Conservation (phyloP, 2,113 vertebrate species). For the Spermophilus dauricus region DNA sequence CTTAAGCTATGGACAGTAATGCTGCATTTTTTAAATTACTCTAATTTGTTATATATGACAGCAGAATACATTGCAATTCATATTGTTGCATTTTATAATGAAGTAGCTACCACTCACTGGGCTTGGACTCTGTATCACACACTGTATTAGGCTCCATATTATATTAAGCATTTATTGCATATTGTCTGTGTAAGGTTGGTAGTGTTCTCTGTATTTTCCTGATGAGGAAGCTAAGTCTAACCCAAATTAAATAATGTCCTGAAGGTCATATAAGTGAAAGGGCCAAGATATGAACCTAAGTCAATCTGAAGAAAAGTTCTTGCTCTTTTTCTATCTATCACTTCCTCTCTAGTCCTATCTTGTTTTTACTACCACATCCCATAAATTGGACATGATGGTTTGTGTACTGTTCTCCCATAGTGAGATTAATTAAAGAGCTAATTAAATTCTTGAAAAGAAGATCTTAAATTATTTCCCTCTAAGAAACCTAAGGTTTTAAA, state of each 20-base stretch:
- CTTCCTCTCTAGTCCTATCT: not conserved
- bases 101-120: not conserved
- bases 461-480: constrained; percentile 63
- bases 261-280: not conserved
- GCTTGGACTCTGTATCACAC: not conserved
- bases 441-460: constrained; percentile 55
- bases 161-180: not conserved
- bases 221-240: constrained; percentile 18
- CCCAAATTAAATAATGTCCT: constrained; percentile 25
- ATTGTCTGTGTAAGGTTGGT: not conserved
- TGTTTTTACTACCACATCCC: constrained; percentile 12
- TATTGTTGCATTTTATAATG: constrained; percentile 17
- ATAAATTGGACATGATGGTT: not conserved
- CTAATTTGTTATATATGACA: too few relatives aligned
- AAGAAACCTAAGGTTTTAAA: constrained; percentile 67
- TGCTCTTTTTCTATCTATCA: not conserved
- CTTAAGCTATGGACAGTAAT: not conserved
- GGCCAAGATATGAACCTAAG: not conserved
- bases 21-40: not conserved
- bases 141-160: not conserved
- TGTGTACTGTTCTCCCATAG: not conserved
- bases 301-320: not conserved
- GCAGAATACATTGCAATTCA: too few relatives aligned
- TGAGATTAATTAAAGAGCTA: constrained; percentile 57
- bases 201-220: constrained; percentile 13